phyloP scores from a whole-genome alignment of 2,888 invertebrate species.

The Mesochorus sp. region DNA sequence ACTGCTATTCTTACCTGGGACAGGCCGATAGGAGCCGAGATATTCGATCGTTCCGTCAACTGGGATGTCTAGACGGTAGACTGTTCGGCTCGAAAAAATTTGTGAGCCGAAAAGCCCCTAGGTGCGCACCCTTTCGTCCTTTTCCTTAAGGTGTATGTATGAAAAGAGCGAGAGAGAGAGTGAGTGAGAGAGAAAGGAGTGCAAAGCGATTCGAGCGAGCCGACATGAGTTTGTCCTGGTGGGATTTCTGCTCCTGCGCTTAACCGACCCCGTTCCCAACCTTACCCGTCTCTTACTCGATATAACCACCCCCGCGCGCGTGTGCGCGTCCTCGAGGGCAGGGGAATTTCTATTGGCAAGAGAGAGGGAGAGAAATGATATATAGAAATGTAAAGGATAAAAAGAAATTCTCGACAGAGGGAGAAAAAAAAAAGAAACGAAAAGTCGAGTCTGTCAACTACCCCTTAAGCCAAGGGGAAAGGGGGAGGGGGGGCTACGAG shows the following conservation, averaged over 20 bases:
- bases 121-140: slow-evolving; percentile 58
- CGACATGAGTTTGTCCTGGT: slow-evolving; percentile 77
- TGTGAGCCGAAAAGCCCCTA: slow-evolving; percentile 45
- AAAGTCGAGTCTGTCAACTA: slow-evolving; percentile 15
- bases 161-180: background rate
- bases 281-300: slow-evolving; percentile 72
- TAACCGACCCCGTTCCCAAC: slow-evolving; percentile 71
- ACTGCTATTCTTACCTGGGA: slow-evolving; percentile 45
- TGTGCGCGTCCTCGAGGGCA: slow-evolving; percentile 18
- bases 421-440: background rate
- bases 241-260: slow-evolving; percentile 77
- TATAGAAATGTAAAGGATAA: background rate
- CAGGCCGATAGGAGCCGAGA: background rate
- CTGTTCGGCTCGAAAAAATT: slow-evolving; percentile 35
- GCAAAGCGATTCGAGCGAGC: background rate
- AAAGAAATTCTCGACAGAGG: background rate
- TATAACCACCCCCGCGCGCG: slow-evolving; percentile 56
- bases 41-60: slow-evolving; percentile 45
- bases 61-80: slow-evolving; percentile 50
- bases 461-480: background rate
- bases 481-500: background rate
- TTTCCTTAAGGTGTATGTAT: slow-evolving; percentile 30
- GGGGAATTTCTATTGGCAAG: background rate
- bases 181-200: background rate
- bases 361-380: background rate